Evolutionary conservation across 2,797 vertebrate genomes (phyloP), one percentile per base, ranked within the genome.

Genomic region (Zenarchopterus dispar): DNA sequence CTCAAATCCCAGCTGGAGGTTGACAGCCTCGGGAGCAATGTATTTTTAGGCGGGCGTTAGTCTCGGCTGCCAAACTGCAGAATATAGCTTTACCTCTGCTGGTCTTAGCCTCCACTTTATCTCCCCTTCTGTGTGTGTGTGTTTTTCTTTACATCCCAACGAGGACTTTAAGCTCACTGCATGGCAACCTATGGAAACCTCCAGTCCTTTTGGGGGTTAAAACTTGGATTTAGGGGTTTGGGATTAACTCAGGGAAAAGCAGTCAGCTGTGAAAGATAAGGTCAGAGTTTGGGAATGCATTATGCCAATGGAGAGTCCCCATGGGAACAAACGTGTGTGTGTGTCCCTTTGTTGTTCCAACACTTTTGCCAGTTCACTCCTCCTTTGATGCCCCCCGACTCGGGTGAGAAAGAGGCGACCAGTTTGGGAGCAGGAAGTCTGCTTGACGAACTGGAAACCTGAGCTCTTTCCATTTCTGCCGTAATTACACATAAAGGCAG

Each of bases 11-110:
- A 57, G 69, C 78, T 87, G 67, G 84, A 90, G 82, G 89, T 79
- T 79, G 84, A 89, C 85, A 76, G 78, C 80, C 86, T 80, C 47
- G 1, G 67, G 78, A 89, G 81, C 62, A 18, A 67, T 51, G 65
- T 93, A 92, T 93, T 92, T 93, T 93, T 91, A 92, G 88, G 56
- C 64, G 69, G 81, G 74, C 72, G 67, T 87, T 88, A 77, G 85
- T 85, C 78, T 80, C 70, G 62, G 72, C 83, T 89, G 89, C 87
- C 84, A 89, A 93, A 84, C 17, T 22, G 76, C 70, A 89, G 88
- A 92, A 89, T 91, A 91, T 75, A 89, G 83, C 86, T 70, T 75
- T 65, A 64, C 79, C 78, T 69, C 67, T 77, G 43, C 75, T 73
- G 74, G 79, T 68, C 80, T 79, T 74, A 70, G 45, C 49, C 52